Evolutionary conservation across 2,888 invertebrate genomes (phyloP), one percentile per base, ranked within the genome.

Genomic region (Cenopis cana): DNA sequence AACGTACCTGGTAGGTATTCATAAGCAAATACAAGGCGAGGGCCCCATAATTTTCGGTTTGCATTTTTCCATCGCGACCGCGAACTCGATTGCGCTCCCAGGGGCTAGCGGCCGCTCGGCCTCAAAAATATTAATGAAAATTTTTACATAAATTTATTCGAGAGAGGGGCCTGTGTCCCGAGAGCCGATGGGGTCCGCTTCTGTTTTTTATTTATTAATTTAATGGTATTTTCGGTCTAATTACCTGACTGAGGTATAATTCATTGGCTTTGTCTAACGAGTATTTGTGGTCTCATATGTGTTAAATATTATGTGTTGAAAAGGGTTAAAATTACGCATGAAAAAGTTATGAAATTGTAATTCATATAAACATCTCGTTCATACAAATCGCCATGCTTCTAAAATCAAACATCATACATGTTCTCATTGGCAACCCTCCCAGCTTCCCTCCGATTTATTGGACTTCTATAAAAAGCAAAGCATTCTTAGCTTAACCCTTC

Each of bases 401-500:
- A 38, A 61, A 49, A 46, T 61, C 18, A 38, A 12, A 36, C 33
- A 55, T 29, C 60, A 56, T 38, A 55, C 49, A 55, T 66, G 64
- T 61, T 11, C 36, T 54, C 41, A 68, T 71, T 64, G 72, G 72
- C 67, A 68, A 72, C 79, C 77, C 80, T 79, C 78, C 71, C 84
- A 69, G 77, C 77, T 79, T 79, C 78, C 84, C 88, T 85, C 81
- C 78, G 76, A 81, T 85, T 86, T 89, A 90, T 89, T 89, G 88
- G 87, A 87, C 85, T 88, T 85, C 85, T 88, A 88, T 91, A 93
- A 93, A 93, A 93, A 93, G 89, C 91, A 90, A 91, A 91, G 93
- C 93, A 93, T 93, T 93, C 93, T 94, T 93, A 91, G 90, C 90
- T 90, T 89, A 94, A 94, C 94, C 93, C 93, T 94, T 94, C 89